phyloP scores from a whole-genome alignment of 2,888 invertebrate species.

The Melipona beecheii region DNA sequence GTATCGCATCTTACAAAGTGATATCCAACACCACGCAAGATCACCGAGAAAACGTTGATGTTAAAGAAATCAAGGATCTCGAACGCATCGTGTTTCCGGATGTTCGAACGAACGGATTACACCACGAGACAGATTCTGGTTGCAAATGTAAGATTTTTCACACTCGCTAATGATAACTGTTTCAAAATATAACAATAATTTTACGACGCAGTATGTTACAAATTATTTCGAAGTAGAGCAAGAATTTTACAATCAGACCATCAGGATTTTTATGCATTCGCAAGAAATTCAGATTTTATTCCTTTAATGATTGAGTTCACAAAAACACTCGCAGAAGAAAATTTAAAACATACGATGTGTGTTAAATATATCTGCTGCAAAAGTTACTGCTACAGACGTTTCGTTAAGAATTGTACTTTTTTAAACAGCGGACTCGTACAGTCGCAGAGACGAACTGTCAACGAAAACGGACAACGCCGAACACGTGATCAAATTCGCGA shows the following conservation, averaged over 20 bases:
- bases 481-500: slow-evolving; percentile 48
- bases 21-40: slow-evolving; percentile 85
- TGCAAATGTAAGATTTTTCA: slow-evolving; percentile 42
- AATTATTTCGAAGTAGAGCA: not conserved
- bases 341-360: not conserved
- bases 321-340: not conserved
- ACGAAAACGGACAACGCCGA: slow-evolving; percentile 46
- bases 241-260: not conserved
- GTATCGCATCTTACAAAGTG: slow-evolving; percentile 85
- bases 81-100: slow-evolving; percentile 56
- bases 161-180: not conserved
- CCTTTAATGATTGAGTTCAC: not conserved
- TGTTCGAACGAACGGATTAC: slow-evolving; percentile 35
- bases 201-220: not conserved
- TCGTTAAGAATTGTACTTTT: not conserved
- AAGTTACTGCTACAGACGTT: not conserved
- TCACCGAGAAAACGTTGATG: slow-evolving; percentile 73
- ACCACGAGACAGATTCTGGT: slow-evolving; percentile 26
- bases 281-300: not conserved
- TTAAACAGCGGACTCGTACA: slow-evolving; percentile 43
- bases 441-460: slow-evolving; percentile 32
- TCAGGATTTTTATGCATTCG: not conserved
- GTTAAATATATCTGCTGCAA: not conserved
- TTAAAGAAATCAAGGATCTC: slow-evolving; percentile 72
- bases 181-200: not conserved